A percentile compares a stretch with the other conserved stretches of the same genome.
Evolutionary conservation across 2,113 vertebrate species (phyloP).

Genomic region (Mustela nigripes): DNA sequence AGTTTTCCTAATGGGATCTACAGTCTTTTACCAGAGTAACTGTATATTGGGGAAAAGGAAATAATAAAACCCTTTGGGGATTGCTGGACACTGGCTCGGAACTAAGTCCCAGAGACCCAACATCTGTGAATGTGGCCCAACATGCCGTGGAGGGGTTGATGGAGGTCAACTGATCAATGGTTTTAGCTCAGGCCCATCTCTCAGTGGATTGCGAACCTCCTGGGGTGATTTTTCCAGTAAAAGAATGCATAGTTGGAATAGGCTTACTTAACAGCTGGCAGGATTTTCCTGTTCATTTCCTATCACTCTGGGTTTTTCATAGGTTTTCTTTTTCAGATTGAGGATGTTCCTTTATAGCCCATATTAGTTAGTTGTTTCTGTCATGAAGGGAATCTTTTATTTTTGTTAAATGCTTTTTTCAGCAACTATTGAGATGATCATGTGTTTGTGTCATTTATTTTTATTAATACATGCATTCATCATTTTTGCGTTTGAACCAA

Average conservation of each 20-base stretch:
- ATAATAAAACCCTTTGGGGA: neutral
- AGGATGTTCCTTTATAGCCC: neutral
- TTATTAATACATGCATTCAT: neutral
- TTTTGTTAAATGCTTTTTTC: neutral
- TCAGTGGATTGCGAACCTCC: neutral
- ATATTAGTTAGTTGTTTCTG: neutral
- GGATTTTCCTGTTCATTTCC: neutral
- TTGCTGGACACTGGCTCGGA: neutral
- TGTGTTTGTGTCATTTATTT: neutral
- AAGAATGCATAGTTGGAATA: neutral
- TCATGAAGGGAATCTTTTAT: neutral
- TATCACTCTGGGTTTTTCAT: neutral
- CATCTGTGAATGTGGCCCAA: neutral
- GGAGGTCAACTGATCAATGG: neutral
- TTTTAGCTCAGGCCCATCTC: neutral
- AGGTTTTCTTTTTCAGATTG: neutral
- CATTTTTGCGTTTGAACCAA: neutral
- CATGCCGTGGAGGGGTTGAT: neutral
- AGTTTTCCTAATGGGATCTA: neutral
- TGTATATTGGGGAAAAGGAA: neutral
- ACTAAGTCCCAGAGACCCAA: neutral
- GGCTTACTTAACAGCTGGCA: neutral
- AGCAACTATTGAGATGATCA: neutral
- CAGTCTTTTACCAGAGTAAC: neutral
- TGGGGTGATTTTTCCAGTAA: neutral